Conservation (phyloP, 2,113 vertebrate species). For the Paramisgurnus dabryanus region DNA sequence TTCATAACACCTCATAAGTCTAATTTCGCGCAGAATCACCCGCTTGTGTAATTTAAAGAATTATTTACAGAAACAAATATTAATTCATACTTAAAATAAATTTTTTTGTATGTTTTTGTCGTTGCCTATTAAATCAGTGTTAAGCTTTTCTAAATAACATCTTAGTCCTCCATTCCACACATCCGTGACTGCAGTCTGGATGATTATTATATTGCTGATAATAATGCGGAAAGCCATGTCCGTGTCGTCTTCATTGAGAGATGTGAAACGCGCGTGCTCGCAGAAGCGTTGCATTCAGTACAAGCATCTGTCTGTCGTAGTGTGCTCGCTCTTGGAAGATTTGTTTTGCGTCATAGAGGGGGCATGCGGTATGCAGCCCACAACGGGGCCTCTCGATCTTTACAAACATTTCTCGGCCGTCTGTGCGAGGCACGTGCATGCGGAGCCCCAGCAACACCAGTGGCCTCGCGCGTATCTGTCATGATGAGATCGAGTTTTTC, state of each 20-base stretch:
- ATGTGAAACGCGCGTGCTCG: not conserved
- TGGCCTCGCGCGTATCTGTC: not conserved
- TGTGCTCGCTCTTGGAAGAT: constrained; percentile 1
- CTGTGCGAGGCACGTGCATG: not conserved
- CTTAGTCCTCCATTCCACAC: not conserved
- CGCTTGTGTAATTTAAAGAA: too few relatives aligned
- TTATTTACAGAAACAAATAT: too few relatives aligned
- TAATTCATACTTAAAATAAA: too few relatives aligned
- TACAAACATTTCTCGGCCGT: constrained; percentile 14
- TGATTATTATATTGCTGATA: not conserved
- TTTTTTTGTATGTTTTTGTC: too few relatives aligned
- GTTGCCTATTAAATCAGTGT: too few relatives aligned
- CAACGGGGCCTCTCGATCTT: constrained; percentile 21
- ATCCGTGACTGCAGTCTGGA: not conserved
- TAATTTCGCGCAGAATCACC: too few relatives aligned
- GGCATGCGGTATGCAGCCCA: not conserved
- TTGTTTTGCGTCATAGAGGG: constrained; percentile 19
- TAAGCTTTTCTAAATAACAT: too few relatives aligned
- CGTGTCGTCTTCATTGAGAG: not conserved
- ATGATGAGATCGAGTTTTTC: not conserved
- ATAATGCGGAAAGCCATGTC: not conserved
- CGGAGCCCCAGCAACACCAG: not conserved
- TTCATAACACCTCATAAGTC: too few relatives aligned
- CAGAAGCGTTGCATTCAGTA: constrained; percentile 55
- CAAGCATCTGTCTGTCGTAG: constrained; percentile 47